Base-by-base conservation (phyloP, 2,113 vertebrate species). In the Pterocles gutturalis region DNA sequence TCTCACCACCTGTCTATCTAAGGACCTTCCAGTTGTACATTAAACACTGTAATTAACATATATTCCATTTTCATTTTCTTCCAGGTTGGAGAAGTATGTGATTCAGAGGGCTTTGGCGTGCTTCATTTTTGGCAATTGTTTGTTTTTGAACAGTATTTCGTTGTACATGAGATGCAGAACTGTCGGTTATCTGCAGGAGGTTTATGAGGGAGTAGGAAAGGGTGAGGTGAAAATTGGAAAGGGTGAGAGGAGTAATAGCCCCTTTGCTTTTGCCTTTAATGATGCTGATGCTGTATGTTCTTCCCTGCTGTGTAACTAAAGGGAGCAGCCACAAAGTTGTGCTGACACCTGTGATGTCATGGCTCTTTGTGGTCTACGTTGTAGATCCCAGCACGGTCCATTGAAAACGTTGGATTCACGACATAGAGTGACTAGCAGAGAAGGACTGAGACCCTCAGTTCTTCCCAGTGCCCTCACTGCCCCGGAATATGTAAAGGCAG, bases 381-480 rank as follows among this genome's bases (percentile, higher is more conserved):
- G 0, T 20, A 48, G 18, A 38, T 33, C 9, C 16, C 38, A 48
- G 73, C 7, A 3, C 29, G 48, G 18, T 34, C 48, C 16, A 3
- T 0, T 58, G 36, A 25, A 82, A 43, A 21, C 33, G 6, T 1
- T 95, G 90, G n/a, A 26, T 51, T 88, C n/a, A 10, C 76, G 17
- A 5, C 34, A 38, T 9, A 66, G 36, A 60, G 46, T 5, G 60
- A 55, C n/a, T 61, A 45, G 19, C 28, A 76, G 67, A 48, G 61
- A 67, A 43, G 31, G n/a, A 5, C 65, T 54, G 48, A 79, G 70
- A 54, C 43, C 43, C 21, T 70, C 55, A 25, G 46, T 9, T 76
- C 29, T 48, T 55, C 38, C 14, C 21, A 33, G 43, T 57, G 24
- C 31, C 4, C 22, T 36, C 36, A 67, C 61, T 34, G 19, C 38